A percentile compares a stretch with the other conserved stretches of the same genome.
phyloP scores from a whole-genome alignment of 2,888 invertebrate genomes.

The Entomobrya proxima region DNA sequence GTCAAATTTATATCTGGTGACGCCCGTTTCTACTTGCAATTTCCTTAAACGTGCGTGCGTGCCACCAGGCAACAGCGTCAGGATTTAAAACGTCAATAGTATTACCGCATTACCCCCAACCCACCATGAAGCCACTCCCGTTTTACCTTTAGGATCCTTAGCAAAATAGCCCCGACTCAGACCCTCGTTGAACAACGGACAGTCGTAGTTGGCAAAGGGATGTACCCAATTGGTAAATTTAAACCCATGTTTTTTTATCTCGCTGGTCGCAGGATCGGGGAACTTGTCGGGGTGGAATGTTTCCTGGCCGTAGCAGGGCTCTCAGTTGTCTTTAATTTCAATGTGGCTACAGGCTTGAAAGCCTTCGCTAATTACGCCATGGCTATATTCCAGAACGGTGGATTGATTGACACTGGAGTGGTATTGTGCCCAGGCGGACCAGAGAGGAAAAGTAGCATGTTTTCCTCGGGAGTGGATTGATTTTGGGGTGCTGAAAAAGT shows the following conservation, averaged over 20 bases:
- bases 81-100: conserved; percentile 86
- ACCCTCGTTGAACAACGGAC: conserved; percentile 82
- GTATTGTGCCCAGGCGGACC: conserved; percentile 68
- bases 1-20: conserved; percentile 89
- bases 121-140: conserved; percentile 37
- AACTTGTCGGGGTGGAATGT: conserved; percentile 85
- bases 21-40: conserved; percentile 82
- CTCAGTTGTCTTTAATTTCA: conserved; percentile 93
- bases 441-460: conserved; percentile 66
- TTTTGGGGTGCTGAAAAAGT: conserved; percentile 80
- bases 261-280: conserved; percentile 77
- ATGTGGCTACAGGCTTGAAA: conserved; percentile 79
- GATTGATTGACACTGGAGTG: conserved; percentile 24
- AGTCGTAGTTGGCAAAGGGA: conserved; percentile 88
- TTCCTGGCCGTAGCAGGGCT: conserved; percentile 89
- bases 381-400: neutral
- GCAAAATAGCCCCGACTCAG: conserved; percentile 81
- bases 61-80: conserved; percentile 79
- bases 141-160: conserved; percentile 54
- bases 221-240: conserved; percentile 89
- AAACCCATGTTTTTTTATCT: conserved; percentile 80
- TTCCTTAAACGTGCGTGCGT: conserved; percentile 76
- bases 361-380: neutral
- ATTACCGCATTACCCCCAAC: conserved; percentile 73
- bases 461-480: conserved; percentile 64